phyloP scores from a whole-genome alignment of 1,140 invertebrate genomes.

The Polypedilum vanderplanki region DNA sequence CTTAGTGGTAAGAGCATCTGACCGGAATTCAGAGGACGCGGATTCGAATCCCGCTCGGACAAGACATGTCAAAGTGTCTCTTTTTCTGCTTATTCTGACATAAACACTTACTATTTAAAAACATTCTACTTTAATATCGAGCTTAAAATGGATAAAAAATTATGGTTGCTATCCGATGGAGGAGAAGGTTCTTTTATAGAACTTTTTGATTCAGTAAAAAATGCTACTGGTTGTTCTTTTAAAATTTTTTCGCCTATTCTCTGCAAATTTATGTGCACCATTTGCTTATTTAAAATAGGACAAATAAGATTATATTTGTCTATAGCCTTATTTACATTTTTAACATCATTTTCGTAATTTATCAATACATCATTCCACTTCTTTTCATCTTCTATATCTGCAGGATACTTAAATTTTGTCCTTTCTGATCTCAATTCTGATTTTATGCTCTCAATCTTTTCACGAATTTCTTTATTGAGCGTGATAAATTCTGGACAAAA shows the following conservation, averaged over 20 bases:
- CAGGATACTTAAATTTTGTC: constrained; percentile 43
- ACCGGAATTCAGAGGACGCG: no score
- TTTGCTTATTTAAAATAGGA: not conserved
- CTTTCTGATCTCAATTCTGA: constrained; percentile 49
- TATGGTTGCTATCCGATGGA: not conserved
- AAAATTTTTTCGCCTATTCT: not conserved
- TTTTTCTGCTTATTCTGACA: no score
- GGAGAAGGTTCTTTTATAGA: not conserved
- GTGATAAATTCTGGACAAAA: constrained; percentile 84
- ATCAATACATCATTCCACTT: not conserved
- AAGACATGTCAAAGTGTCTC: no score
- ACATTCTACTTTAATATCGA: not conserved
- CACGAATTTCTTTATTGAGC: constrained; percentile 69
- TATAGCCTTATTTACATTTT: not conserved
- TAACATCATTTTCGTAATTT: not conserved
- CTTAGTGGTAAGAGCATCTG: no score
- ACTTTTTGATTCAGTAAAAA: not conserved
- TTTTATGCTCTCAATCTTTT: constrained; percentile 52
- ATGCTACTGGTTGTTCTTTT: not conserved
- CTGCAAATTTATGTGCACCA: not conserved
- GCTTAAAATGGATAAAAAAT: not conserved
- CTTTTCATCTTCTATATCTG: not conserved
- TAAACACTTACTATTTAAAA: no score
- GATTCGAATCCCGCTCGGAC: no score
- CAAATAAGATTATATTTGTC: not conserved